phyloP scores from a whole-genome alignment of 2,888 invertebrate genomes.

The Eutolmus rufibarbis region DNA sequence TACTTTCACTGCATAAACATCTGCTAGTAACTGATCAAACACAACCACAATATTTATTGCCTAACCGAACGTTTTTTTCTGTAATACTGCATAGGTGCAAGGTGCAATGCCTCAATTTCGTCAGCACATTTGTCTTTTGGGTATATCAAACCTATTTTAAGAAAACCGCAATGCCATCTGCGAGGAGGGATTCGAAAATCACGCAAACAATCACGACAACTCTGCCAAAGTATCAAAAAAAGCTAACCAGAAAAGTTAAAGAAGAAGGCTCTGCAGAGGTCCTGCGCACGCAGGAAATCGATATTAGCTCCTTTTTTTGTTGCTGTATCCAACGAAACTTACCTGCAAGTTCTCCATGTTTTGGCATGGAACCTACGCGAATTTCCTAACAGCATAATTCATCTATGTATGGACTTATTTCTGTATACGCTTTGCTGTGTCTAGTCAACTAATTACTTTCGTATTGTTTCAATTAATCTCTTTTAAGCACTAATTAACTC shows the following conservation, averaged over 20 bases:
- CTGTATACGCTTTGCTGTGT: background rate
- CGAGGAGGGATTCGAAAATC: conserved; percentile 8
- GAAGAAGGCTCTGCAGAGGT: conserved; percentile 44
- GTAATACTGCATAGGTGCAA: conserved; percentile 3
- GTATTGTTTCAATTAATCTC: background rate
- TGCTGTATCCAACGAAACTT: background rate
- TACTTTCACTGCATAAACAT: conserved; percentile 23
- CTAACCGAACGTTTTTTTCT: background rate
- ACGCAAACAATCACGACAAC: conserved; percentile 41
- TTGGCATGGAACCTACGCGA: conserved; percentile 18
- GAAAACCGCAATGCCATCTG: conserved; percentile 19
- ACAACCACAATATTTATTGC: conserved; percentile 1
- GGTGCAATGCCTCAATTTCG: background rate
- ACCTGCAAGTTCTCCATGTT: conserved; percentile 18
- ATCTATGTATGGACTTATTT: background rate
- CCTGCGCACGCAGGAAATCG: conserved; percentile 47
- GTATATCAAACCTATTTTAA: conserved; percentile 14
- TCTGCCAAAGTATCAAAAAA: conserved; percentile 43
- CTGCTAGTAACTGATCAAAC: background rate
- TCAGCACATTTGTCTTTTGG: conserved; percentile 5
- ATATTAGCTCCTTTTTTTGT: conserved; percentile 34
- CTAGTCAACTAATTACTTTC: background rate
- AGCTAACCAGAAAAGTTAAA: conserved; percentile 24
- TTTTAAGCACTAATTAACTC: background rate
- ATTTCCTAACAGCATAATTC: background rate